Evolutionary conservation across 2,113 vertebrate species (phyloP).

Genomic region (Crotophaga sulcirostris): DNA sequence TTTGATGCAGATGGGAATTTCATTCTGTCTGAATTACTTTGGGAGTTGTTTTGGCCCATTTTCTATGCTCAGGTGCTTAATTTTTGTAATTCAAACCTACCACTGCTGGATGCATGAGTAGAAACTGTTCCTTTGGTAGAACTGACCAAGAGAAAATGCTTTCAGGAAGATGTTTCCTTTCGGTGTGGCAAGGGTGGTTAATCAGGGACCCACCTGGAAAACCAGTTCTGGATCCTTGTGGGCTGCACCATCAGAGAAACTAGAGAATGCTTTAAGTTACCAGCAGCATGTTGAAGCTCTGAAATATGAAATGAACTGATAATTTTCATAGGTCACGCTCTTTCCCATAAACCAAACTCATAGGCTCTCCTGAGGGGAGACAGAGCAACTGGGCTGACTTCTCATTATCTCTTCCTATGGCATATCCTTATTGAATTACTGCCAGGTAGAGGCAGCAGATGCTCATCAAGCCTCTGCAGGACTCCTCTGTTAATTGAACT

Average conservation of each 20-base stretch:
- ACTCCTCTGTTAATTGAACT: constrained; percentile 89
- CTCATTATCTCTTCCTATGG: constrained; percentile 79
- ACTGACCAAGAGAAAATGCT: neutral
- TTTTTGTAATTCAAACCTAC: neutral
- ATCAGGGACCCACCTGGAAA: neutral
- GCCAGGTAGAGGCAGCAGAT: constrained; percentile 88
- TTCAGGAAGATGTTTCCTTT: neutral
- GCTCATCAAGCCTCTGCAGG: constrained; percentile 84
- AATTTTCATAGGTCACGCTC: constrained; percentile 69
- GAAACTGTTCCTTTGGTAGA: neutral
- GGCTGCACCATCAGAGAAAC: neutral
- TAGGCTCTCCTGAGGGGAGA: constrained; percentile 74
- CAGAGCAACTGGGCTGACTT: constrained; percentile 75
- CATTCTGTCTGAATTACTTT: neutral
- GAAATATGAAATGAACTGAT: constrained; percentile 39
- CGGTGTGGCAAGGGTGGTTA: neutral
- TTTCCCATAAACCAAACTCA: constrained; percentile 72
- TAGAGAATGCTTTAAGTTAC: neutral
- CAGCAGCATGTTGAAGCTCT: neutral
- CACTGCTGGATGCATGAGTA: neutral
- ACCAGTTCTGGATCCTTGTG: neutral
- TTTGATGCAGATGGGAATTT: neutral
- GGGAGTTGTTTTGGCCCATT: neutral
- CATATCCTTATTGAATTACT: constrained; percentile 87
- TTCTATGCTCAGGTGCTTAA: neutral